Evolutionary conservation across 2,888 invertebrate species (phyloP), one percentile per base, ranked within the genome.

Genomic region (Azorinus chamasolen): DNA sequence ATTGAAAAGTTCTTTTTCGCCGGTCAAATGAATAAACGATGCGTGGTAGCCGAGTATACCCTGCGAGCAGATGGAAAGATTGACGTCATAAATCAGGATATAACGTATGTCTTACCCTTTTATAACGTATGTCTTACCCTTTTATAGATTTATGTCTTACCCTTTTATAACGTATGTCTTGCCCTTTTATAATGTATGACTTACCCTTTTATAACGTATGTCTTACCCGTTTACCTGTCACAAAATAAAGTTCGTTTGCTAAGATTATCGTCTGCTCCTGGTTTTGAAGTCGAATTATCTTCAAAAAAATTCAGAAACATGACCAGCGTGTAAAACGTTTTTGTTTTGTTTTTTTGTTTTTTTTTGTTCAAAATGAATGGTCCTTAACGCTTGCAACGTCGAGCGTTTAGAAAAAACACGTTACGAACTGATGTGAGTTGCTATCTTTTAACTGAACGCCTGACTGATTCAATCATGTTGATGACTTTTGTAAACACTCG

Each of bases 1-100:
- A 71, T 71, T 8, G 63, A 71, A 53, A 71, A 71, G 32, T 63
- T 63, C 18, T 71, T 27, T 27, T 71, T 71, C 43, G 63, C 57
- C 12, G 71, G 71, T 8, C 63, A 57, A 58, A 58, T 58, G 71
- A 41, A 57, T n/a, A 71, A 71, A 50, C 57, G 63, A 10, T 71
- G 71, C 45, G 43, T 24, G 2, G 50, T 20, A 18, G 71, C 71
- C n/a, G 53, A 58, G 41, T 71, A 71, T 18, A 43, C 63, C 2
- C 41, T 57, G 27, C 18, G 58, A 25, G 16, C n/a, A 1, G 71
- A 63, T 32, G 63, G 51, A n/a, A 63, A 71, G 32, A 55, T 64
- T n/a, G 43, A 63, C 45, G 55, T 71, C 2, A 27, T 71, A 2
- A 71, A 71, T 20, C 43, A 71, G 22, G 63, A 71, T 32, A 8